These are phyloP conservation scores for Poeciliopsis gracilis DNA, from an alignment of 2,797 vertebrate genomes.

Conservation along the genomic window DNA sequence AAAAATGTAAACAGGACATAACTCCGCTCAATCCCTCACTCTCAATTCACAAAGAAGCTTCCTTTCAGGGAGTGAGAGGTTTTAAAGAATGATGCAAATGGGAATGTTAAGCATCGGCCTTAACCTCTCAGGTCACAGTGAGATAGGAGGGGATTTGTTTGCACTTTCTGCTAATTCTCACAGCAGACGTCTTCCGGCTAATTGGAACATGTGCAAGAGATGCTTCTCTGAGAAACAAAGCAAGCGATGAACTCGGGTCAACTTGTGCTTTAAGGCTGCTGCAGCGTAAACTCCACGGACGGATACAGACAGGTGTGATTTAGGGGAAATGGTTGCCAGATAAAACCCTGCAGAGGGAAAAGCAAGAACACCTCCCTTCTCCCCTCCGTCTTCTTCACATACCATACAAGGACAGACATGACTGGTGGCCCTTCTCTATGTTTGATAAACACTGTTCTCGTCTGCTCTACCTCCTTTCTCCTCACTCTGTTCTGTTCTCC, in stretches of 20 bases:
- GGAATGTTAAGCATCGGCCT: conserved; percentile 18
- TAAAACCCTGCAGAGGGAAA: conserved; percentile 53
- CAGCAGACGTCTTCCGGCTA: conserved; percentile 18
- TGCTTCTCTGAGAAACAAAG: conserved; percentile 23
- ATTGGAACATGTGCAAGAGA: background rate
- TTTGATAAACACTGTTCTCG: conserved; percentile 79
- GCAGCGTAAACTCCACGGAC: conserved; percentile 24
- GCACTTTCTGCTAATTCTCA: conserved; percentile 9
- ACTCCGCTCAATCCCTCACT: conserved; percentile 19
- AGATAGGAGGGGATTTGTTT: background rate
- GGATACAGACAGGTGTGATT: conserved; percentile 65
- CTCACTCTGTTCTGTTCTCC: conserved; percentile 55
- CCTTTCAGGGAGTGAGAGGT: conserved; percentile 50
- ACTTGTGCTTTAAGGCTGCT: conserved; percentile 21
- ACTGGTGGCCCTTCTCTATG: conserved; percentile 73
- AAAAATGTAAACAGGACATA: conserved; percentile 44
- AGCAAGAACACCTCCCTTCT: conserved; percentile 55
- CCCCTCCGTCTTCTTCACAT: conserved; percentile 56
- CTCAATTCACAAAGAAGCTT: conserved; percentile 43
- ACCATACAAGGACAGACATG: conserved; percentile 83
- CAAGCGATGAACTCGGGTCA: conserved; percentile 24
- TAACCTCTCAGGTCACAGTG: conserved; percentile 30
- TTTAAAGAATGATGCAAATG: conserved; percentile 30
- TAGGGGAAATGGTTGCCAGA: conserved; percentile 49
- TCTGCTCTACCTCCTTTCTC: conserved; percentile 57